A percentile compares a stretch with the other conserved stretches of the same genome.
These are phyloP conservation scores for Polyodon spathula DNA, from an alignment of 2,113 vertebrate species.

Conservation along the genomic window DNA sequence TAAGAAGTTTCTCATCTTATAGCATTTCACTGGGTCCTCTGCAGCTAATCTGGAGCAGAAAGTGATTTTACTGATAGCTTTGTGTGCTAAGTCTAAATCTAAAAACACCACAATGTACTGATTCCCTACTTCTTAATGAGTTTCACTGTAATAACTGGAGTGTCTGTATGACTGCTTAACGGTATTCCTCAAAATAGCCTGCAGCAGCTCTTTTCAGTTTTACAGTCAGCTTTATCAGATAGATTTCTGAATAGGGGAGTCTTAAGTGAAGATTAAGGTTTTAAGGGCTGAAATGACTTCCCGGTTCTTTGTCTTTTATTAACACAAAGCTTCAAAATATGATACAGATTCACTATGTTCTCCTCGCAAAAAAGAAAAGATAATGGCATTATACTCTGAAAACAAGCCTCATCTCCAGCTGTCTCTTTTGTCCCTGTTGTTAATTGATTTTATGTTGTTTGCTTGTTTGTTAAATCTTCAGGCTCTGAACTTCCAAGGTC, in stretches of 20 bases:
- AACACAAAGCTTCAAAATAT: too few relatives aligned
- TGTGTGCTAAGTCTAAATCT: neutral
- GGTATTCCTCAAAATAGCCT: slow-evolving; percentile 1
- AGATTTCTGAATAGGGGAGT: too few relatives aligned
- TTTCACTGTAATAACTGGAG: neutral
- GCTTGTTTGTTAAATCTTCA: slow-evolving; percentile 28
- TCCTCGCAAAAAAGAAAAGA: too few relatives aligned
- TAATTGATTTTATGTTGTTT: slow-evolving; percentile 10
- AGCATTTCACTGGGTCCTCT: slow-evolving; percentile 3
- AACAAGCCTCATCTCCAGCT: neutral
- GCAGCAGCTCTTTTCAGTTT: neutral
- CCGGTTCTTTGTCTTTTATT: too few relatives aligned
- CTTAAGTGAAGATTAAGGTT: too few relatives aligned
- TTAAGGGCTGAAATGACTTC: too few relatives aligned
- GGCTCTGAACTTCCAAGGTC: slow-evolving; percentile 78
- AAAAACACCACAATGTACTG: neutral
- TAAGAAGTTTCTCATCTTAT: slow-evolving; percentile 1
- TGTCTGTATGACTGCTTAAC: neutral
- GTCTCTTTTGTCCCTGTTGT: neutral
- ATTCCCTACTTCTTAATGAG: neutral
- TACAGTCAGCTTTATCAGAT: too few relatives aligned
- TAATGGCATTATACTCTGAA: neutral
- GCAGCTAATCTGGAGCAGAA: slow-evolving; percentile 10
- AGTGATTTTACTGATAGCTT: slow-evolving; percentile 3
- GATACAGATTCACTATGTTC: too few relatives aligned